Base-by-base conservation (phyloP, 2,888 invertebrate genomes). In the Dorcus parallelipipedus region DNA sequence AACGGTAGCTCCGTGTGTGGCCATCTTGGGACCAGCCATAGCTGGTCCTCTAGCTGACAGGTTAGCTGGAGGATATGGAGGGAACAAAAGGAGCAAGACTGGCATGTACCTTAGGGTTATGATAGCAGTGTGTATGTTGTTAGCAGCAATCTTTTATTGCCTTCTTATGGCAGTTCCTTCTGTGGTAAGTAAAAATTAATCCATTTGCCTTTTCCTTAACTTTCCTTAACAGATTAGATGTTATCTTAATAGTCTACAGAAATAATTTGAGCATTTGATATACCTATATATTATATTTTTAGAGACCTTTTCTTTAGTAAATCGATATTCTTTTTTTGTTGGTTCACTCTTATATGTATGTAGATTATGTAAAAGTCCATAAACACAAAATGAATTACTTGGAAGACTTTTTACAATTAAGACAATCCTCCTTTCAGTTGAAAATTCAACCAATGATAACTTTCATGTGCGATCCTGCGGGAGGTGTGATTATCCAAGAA, bases 21-120 rank as follows among this genome's bases (percentile, higher is more conserved):
- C 93, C 3, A 82, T 92, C 56, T 76, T 94, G 48, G 90, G 93
- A 0, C 92, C 94, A 0, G 80, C 91, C 2, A 76, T 93, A 38
- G 85, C 87, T 6, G 93, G 91, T 48, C 89, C 89, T 4, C 78
- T 94, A 60, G 90, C 93, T 50, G 94, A 95, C 77, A 85, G 85
- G 79, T 82, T 82, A 69, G 86, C 86, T 62, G 79, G 71, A 65
- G 74, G 75, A 14, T 73, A 73, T 39, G 71, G 73, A 39, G 74
- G 75, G 9, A 70, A 75, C 10, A 70, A 71, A 33, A 69, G 74
- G 49, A 76, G 73, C 58, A 77, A 76, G 70, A 76, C 85, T 9
- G 90, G 90, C 9, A 83, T 84, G 62, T 83, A 86, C 58, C 78
- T 91, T 49, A 82, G 91, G 6, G 77, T 87, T 47, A 81, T 90